Percentiles rank a stretch among this genome's conserved stretches.
Conservation (phyloP, 1,140 invertebrate genomes). For the Adoxophyes honmai region DNA sequence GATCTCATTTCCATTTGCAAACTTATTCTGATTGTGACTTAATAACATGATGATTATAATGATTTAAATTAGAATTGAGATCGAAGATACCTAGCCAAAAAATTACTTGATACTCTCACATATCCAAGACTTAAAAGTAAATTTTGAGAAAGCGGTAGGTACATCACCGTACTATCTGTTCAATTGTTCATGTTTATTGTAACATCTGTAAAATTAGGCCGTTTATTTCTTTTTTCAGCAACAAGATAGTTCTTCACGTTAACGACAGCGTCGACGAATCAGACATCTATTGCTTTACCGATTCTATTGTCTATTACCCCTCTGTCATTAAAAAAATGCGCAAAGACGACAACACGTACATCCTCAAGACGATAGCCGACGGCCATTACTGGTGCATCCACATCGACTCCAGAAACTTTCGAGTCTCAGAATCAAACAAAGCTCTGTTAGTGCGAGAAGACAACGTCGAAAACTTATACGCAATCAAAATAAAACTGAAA, state of each 20-base stretch:
- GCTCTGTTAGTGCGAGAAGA: slow-evolving; percentile 53
- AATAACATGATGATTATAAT: neutral
- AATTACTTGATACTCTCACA: too few species aligned
- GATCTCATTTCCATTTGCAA: too few species aligned
- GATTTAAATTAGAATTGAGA: too few species aligned
- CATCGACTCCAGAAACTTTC: slow-evolving; percentile 42
- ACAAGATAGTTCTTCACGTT: slow-evolving; percentile 41
- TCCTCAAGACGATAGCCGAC: slow-evolving; percentile 43
- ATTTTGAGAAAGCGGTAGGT: too few species aligned
- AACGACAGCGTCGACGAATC: slow-evolving; percentile 37
- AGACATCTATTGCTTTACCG: slow-evolving; percentile 60
- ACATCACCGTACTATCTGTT: too few species aligned
- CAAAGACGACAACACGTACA: slow-evolving; percentile 30
- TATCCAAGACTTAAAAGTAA: too few species aligned
- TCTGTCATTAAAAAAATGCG: slow-evolving; percentile 34
- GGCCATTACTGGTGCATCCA: slow-evolving; percentile 71
- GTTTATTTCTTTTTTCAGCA: slow-evolving; percentile 43
- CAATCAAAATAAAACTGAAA: slow-evolving; percentile 38
- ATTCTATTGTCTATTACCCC: slow-evolving; percentile 51
- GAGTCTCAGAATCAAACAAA: slow-evolving; percentile 49
- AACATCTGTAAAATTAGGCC: too few species aligned
- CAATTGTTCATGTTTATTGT: too few species aligned
- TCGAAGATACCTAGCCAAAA: too few species aligned
- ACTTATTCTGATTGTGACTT: too few species aligned
- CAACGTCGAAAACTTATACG: slow-evolving; percentile 39